phyloP scores from a whole-genome alignment of 2,888 invertebrate species.

The Andrena bicolor region DNA sequence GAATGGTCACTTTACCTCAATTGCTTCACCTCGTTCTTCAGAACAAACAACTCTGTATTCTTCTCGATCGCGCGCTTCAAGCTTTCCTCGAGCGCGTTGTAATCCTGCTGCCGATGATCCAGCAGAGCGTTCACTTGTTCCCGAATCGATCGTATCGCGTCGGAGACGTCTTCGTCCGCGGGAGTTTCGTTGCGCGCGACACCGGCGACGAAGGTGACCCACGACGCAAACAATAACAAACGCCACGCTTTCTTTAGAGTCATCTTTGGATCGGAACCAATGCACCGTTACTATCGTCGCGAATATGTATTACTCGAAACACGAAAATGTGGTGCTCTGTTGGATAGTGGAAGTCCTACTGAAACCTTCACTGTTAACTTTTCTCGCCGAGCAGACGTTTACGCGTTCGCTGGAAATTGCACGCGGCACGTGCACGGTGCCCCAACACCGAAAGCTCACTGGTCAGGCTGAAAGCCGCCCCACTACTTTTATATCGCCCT shows the following conservation, averaged over 20 bases:
- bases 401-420: not conserved
- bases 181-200: slow-evolving; percentile 16
- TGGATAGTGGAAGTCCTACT: not conserved
- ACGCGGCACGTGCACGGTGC: slow-evolving; percentile 1
- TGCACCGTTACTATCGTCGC: too few species aligned
- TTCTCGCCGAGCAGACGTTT: not conserved
- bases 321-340: not conserved
- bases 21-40: slow-evolving; percentile 86
- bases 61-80: slow-evolving; percentile 86
- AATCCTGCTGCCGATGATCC: slow-evolving; percentile 86
- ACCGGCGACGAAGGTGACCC: slow-evolving; percentile 32
- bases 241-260: slow-evolving; percentile 1
- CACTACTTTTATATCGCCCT: slow-evolving; percentile 80
- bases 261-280: slow-evolving; percentile 8
- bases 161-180: slow-evolving; percentile 79
- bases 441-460: slow-evolving; percentile 71
- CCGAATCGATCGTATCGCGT: slow-evolving; percentile 85
- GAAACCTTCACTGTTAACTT: slow-evolving; percentile 21
- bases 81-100: slow-evolving; percentile 86
- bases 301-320: too few species aligned
- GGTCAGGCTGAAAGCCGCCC: slow-evolving; percentile 67
- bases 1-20: slow-evolving; percentile 83
- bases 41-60: slow-evolving; percentile 86
- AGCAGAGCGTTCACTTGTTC: slow-evolving; percentile 86
- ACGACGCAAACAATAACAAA: slow-evolving; percentile 13